Percentiles rank a stretch among this genome's conserved stretches.
phyloP scores from a whole-genome alignment of 2,888 invertebrate species.

The Bombylius major region DNA sequence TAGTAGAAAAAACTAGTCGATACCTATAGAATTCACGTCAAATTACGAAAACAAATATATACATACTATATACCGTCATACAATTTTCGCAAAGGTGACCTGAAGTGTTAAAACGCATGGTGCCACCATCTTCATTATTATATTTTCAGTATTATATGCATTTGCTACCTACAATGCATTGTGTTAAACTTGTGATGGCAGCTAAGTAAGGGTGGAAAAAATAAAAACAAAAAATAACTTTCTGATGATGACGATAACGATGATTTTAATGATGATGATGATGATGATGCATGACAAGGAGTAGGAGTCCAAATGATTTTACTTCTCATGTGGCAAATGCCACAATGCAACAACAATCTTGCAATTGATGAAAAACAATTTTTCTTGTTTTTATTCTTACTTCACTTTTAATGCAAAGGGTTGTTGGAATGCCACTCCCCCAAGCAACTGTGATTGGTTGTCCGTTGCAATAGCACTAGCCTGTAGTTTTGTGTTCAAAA shows the following conservation, averaged over 20 bases:
- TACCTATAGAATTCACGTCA: too few species aligned
- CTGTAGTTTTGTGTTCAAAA: constrained; percentile 4
- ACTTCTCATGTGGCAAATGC: background rate
- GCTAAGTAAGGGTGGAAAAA: constrained; percentile 1
- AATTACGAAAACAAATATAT: too few species aligned
- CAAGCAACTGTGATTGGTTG: constrained; percentile 13
- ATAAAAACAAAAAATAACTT: constrained; percentile 1
- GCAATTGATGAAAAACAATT: background rate
- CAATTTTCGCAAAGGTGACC: background rate
- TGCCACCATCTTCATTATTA: background rate
- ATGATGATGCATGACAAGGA: background rate
- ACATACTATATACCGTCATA: too few species aligned
- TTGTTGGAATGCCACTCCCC: constrained; percentile 13
- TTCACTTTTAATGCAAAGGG: constrained; percentile 9
- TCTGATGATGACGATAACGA: background rate
- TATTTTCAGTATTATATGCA: background rate
- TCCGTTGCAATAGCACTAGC: constrained; percentile 5
- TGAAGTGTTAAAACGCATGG: background rate
- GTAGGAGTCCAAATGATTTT: background rate
- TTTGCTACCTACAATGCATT: background rate
- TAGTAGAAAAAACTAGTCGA: too few species aligned
- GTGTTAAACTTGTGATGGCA: constrained; percentile 3
- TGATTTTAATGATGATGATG: background rate
- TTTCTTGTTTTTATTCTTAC: constrained; percentile 1
- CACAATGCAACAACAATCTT: constrained; percentile 1